phyloP scores from a whole-genome alignment of 2,888 invertebrate species.

The Amiota mariae region DNA sequence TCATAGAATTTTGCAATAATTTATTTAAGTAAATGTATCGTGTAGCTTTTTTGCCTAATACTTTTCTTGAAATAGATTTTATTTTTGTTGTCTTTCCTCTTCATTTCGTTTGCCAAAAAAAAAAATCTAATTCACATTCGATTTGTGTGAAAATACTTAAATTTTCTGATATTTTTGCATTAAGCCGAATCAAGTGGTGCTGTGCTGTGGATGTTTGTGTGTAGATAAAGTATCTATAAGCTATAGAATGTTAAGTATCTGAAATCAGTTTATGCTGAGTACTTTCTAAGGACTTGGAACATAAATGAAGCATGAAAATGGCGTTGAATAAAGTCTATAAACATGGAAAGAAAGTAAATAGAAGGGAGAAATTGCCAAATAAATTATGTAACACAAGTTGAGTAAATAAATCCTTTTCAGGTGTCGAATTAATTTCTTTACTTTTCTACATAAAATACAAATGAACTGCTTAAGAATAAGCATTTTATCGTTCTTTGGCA shows the following conservation, averaged over 20 bases:
- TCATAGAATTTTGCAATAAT: too few species aligned
- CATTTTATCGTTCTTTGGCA: too few species aligned
- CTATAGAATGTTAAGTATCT: too few species aligned
- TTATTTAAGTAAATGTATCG: too few species aligned
- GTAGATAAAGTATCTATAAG: too few species aligned
- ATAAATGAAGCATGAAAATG: constrained; percentile 8
- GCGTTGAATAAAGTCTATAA: background rate
- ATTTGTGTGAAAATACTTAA: constrained; percentile 16
- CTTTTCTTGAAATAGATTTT: too few species aligned
- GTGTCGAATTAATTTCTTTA: constrained; percentile 25
- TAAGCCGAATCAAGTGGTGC: background rate
- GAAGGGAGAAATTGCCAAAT: too few species aligned
- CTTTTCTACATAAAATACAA: background rate
- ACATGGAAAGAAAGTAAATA: too few species aligned
- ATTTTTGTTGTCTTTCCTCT: background rate
- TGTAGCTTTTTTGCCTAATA: too few species aligned
- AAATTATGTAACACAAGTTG: background rate
- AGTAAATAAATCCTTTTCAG: constrained; percentile 21
- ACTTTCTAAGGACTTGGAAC: too few species aligned
- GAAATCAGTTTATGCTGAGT: too few species aligned
- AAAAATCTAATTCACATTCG: constrained; percentile 2
- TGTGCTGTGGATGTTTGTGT: background rate
- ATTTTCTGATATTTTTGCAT: background rate
- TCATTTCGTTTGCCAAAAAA: background rate
- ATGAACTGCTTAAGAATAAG: background rate